A percentile compares a stretch with the other conserved stretches of the same genome.
Conservation (phyloP, 2,888 invertebrate genomes). For the Lithosia quadra region DNA sequence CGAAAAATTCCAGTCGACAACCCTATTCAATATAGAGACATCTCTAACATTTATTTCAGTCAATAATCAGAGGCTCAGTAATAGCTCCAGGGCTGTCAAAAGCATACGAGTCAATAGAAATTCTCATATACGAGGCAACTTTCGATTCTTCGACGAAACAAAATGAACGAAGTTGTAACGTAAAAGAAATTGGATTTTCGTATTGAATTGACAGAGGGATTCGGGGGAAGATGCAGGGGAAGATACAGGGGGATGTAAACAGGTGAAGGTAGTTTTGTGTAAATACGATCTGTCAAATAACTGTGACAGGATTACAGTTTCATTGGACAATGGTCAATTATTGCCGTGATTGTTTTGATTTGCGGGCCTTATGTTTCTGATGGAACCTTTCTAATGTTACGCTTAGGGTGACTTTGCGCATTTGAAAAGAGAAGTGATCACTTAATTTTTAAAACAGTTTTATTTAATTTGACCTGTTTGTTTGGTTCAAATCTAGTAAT, state of each 20-base stretch:
- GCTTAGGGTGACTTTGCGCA: not conserved
- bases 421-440: not conserved
- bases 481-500: too few species aligned
- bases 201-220: constrained; percentile 75
- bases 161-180: constrained; percentile 79
- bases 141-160: constrained; percentile 69
- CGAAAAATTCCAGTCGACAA: constrained; percentile 33
- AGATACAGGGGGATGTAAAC: constrained; percentile 56
- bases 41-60: constrained; percentile 61
- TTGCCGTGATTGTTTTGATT: constrained; percentile 35
- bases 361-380: not conserved
- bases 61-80: constrained; percentile 66
- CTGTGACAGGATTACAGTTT: constrained; percentile 50
- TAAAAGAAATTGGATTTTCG: constrained; percentile 82
- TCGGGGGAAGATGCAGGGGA: constrained; percentile 43
- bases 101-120: constrained; percentile 69
- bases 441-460: not conserved
- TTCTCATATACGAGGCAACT: constrained; percentile 66
- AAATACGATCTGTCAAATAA: constrained; percentile 72
- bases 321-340: constrained; percentile 52
- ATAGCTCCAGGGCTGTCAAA: constrained; percentile 67
- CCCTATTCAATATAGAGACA: constrained; percentile 53
- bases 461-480: too few species aligned
- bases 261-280: constrained; percentile 64
- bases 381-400: not conserved